Conservation (phyloP, 2,888 invertebrate genomes). For the Nemotelus pantherinus region DNA sequence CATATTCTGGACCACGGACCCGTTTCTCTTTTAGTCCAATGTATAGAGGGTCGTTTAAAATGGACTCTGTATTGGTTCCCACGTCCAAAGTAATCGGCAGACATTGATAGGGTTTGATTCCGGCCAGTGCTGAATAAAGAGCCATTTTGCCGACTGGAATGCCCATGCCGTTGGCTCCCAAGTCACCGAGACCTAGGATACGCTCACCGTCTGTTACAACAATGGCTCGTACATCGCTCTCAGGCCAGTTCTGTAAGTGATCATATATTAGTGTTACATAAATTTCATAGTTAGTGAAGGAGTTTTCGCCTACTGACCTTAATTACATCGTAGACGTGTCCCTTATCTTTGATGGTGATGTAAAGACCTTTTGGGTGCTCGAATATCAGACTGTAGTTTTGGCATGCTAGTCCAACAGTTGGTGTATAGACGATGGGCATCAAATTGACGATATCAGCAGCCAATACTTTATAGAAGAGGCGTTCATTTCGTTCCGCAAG, state of each 20-base stretch:
- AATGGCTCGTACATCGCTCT: constrained; percentile 84
- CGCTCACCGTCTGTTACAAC: constrained; percentile 99
- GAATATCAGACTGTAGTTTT: constrained; percentile 93
- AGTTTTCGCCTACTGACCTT: constrained; percentile 72
- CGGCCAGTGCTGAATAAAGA: constrained; percentile 96
- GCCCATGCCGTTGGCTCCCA: constrained; percentile 98
- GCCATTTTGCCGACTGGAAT: constrained; percentile 98
- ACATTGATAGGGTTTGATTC: constrained; percentile 94
- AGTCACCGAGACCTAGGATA: constrained; percentile 95
- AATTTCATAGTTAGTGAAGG: constrained; percentile 19
- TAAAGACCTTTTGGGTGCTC: constrained; percentile 93
- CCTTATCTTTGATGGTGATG: constrained; percentile 95
- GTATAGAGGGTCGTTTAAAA: constrained; percentile 93
- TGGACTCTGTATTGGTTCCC: constrained; percentile 86
- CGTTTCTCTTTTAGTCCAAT: constrained; percentile 90
- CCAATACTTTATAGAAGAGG: constrained; percentile 90
- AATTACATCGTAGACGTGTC: constrained; percentile 92
- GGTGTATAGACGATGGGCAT: constrained; percentile 99
- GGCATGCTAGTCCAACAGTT: constrained; percentile 96
- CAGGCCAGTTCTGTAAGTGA: constrained; percentile 73
- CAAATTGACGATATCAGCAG: constrained; percentile 86
- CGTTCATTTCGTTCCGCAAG: constrained; percentile 90
- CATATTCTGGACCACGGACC: constrained; percentile 84
- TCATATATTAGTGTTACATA: constrained; percentile 4
- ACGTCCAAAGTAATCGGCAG: constrained; percentile 93